These are phyloP conservation scores for Opisthograptis luteolata DNA, from an alignment of 2,888 invertebrate genomes.

Conservation along the genomic window DNA sequence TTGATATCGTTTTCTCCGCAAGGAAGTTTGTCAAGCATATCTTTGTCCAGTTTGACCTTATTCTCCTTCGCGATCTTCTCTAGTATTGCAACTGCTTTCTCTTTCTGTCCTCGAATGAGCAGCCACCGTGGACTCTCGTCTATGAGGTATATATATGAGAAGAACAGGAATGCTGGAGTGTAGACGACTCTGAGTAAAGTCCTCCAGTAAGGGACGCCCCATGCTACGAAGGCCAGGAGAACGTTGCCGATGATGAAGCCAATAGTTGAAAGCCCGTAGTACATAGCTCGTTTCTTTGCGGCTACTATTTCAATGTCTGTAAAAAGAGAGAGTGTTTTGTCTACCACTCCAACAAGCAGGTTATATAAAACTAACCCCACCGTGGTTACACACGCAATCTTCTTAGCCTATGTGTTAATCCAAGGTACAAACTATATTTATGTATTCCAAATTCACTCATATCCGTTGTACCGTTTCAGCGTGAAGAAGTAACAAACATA, in stretches of 20 bases:
- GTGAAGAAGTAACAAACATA: too few relatives aligned
- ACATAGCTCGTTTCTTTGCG: constrained; percentile 60
- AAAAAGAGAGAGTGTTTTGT: too few relatives aligned
- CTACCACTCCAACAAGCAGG: too few relatives aligned
- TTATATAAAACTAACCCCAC: too few relatives aligned
- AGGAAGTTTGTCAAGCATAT: constrained; percentile 47
- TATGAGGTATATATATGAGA: constrained; percentile 86
- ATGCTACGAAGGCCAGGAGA: constrained; percentile 53
- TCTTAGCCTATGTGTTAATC: too few relatives aligned
- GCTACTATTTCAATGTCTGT: constrained; percentile 69
- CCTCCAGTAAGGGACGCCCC: constrained; percentile 87
- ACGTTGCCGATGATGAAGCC: constrained; percentile 59
- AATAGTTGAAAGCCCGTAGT: constrained; percentile 50
- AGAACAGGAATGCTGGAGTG: constrained; percentile 86
- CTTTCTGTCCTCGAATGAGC: constrained; percentile 86
- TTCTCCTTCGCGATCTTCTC: constrained; percentile 83
- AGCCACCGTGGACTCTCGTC: constrained; percentile 93
- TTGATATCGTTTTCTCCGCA: constrained; percentile 45
- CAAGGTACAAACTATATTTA: too few relatives aligned
- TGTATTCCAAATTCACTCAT: too few relatives aligned
- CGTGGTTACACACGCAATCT: too few relatives aligned
- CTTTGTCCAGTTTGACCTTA: constrained; percentile 58
- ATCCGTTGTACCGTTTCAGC: too few relatives aligned
- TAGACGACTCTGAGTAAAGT: constrained; percentile 86
- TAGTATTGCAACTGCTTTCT: constrained; percentile 86